A percentile compares a stretch with the other conserved stretches of the same genome.
Conservation (phyloP, 2,113 vertebrate genomes). For the Athene cunicularia region DNA sequence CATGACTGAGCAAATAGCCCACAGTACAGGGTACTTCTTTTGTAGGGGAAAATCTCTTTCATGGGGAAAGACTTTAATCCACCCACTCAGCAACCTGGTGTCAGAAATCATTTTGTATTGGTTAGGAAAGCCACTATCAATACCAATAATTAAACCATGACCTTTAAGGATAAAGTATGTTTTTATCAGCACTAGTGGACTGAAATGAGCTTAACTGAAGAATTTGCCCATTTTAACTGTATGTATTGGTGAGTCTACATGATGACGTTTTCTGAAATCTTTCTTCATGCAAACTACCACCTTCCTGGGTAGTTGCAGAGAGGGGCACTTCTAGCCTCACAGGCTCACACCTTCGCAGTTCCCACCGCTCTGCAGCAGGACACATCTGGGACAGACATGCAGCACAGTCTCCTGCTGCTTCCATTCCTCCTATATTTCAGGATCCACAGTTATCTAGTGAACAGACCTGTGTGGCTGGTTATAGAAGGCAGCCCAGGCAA, state of each 20-base stretch:
- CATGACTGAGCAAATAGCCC: neutral
- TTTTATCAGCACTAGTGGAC: neutral
- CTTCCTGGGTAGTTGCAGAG: neutral
- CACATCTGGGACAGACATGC: neutral
- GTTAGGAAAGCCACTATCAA: neutral
- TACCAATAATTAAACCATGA: accelerated
- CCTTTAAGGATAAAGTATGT: neutral
- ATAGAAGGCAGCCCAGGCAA: neutral
- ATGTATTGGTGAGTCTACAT: neutral
- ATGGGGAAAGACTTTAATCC: neutral
- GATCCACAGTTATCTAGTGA: neutral
- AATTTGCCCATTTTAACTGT: neutral
- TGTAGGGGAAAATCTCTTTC: neutral
- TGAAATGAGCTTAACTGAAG: neutral
- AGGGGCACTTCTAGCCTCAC: neutral
- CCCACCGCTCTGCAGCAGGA: neutral
- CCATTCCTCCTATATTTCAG: neutral
- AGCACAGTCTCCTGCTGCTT: neutral
- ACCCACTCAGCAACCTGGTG: neutral
- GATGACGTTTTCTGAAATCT: neutral
- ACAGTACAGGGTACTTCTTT: neutral
- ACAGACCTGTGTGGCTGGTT: neutral
- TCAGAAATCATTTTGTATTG: neutral
- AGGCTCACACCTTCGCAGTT: neutral
- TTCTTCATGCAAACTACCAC: neutral